Evolutionary conservation across 64 coral and sea anemone genomes (phyloP), one percentile per base, ranked within the genome.

Genomic region (Pocillopora verrucosa): DNA sequence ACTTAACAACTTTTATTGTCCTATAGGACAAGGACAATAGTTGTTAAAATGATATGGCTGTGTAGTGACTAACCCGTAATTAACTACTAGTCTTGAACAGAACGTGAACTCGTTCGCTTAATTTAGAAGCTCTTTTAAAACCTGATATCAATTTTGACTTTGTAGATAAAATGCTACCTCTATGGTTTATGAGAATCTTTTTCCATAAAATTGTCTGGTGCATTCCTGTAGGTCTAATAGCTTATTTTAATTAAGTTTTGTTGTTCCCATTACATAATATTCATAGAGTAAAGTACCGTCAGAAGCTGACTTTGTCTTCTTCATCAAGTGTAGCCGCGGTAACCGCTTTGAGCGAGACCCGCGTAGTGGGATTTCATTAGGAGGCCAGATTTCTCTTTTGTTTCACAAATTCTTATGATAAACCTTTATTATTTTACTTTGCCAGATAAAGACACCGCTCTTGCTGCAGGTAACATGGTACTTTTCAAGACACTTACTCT

Each of bases 351-450:
- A 85, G 17, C 16, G 6, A 85, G 37, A 85, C 82, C 65, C 61
- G 64, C 65, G 34, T 36, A 63, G 60, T 7, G 79, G 79, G 24
- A 63, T 82, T 63, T 68, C 25, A 83, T 83, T 45, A 65, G 63
- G 15, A 56, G 35, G 11, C 61, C 60, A 84, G 16, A 68, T 84
- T 84, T 14, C 30, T 74, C 86, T 36, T 88, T 88, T 75, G 72
- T 78, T 78, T 7, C 36, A 20, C 75, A 77, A 35, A 76, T 76
- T 88, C 86, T 88, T 19, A 77, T 88, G 12, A 73, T 88, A 88
- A 78, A 85, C 82, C 82, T 72, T 88, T 24, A 62, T 61, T 88
- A 24, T 77, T 88, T 61, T 78, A 30, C 56, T 24, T 15, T 41
- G 58, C 3, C 72, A 75, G 75, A 78, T 63, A 63, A 88, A 78